Conservation (phyloP, 2,113 vertebrate genomes). For the Carlito syrichta region DNA sequence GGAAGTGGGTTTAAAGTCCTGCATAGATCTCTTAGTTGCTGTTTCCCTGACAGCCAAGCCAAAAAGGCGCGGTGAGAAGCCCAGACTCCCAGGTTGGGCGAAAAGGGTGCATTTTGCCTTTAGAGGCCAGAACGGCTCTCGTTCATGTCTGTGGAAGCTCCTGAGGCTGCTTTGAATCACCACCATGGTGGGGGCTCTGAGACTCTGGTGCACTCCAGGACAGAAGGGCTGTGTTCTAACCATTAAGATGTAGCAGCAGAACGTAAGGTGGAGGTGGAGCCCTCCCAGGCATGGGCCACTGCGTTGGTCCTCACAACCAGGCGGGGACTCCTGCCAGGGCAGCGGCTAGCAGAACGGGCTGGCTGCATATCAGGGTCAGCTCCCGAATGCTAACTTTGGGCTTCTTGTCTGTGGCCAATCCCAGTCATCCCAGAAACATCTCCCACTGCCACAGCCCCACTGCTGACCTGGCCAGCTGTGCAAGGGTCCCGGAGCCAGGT, state of each 20-base stretch:
- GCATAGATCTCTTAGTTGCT: neutral
- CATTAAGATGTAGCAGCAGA: neutral
- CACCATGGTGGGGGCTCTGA: too few species aligned
- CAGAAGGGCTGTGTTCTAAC: neutral
- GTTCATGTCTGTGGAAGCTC: fast-evolving
- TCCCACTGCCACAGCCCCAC: fast-evolving
- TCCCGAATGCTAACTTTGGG: fast-evolving
- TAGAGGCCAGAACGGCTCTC: fast-evolving
- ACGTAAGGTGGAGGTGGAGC: fast-evolving
- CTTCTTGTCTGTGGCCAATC: too few species aligned
- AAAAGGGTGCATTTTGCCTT: fast-evolving
- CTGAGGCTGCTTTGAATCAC: neutral
- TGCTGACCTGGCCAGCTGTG: fast-evolving
- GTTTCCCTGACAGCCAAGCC: too few species aligned
- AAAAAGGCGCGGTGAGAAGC: fast-evolving
- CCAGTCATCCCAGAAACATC: neutral
- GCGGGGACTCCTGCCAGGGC: neutral
- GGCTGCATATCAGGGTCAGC: too few species aligned
- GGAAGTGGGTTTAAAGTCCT: too few species aligned
- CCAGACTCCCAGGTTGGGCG: fast-evolving
- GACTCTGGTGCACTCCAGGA: neutral
- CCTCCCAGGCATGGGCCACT: fast-evolving
- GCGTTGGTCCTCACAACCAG: too few species aligned
- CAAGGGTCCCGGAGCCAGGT: neutral
- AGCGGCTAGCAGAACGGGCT: too few species aligned